These are phyloP conservation scores for Labeo catla DNA, from an alignment of 2,113 vertebrate species.

Conservation along the genomic window DNA sequence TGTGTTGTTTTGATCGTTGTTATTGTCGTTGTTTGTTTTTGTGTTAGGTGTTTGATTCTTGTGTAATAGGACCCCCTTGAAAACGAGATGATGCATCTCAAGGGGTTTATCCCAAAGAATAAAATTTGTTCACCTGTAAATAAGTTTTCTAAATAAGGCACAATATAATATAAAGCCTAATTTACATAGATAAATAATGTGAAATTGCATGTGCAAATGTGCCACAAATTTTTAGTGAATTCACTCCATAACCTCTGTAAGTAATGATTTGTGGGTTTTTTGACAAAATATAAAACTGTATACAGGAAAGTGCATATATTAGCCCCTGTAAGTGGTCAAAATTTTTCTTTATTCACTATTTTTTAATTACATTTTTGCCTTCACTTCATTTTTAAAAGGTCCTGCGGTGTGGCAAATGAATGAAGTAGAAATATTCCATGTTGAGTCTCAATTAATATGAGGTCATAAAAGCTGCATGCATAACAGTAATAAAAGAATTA, in stretches of 20 bases:
- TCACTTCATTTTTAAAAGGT: conserved; percentile 5
- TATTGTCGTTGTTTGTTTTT: no score
- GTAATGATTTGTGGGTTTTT: background rate
- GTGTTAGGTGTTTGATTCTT: no score
- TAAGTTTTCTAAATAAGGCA: background rate
- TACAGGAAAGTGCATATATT: background rate
- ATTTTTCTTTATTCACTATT: background rate
- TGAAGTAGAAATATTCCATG: background rate
- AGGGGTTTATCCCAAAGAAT: no score
- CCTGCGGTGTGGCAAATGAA: conserved; percentile 17
- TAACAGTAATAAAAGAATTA: conserved; percentile 4
- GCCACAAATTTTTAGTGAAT: background rate
- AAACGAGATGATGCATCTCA: no score
- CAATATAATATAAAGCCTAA: background rate
- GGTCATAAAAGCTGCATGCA: background rate
- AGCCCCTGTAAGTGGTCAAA: background rate
- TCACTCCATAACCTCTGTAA: background rate
- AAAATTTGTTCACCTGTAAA: background rate
- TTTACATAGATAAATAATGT: background rate
- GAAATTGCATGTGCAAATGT: background rate
- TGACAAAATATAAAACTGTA: background rate
- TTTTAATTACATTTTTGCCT: conserved; percentile 18
- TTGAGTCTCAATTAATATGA: conserved; percentile 1
- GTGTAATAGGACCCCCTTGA: no score
- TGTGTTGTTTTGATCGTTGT: no score